Base-by-base conservation (phyloP, 1,140 invertebrate species). In the Trichonephila clavata region DNA sequence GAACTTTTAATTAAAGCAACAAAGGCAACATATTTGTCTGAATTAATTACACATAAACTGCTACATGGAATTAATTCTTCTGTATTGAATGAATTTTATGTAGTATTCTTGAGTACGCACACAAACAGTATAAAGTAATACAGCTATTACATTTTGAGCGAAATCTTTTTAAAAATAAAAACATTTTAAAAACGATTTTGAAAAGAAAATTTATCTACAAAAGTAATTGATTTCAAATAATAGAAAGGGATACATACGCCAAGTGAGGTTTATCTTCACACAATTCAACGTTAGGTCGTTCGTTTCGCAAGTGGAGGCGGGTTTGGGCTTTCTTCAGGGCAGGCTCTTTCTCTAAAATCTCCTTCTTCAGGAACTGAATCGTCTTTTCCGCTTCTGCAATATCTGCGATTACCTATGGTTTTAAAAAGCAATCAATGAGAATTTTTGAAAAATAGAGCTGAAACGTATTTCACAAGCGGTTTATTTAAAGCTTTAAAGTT, bases 231-330 rank as follows among this genome's bases (percentile, higher is more conserved):
- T 50, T 50, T 50, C 7, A 50, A 7, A 13, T 50, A 0, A 50
- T 50, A 50, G 1, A 18, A 63, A 18, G 61, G 0, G 21, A 18
- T 21, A 50, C 57, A n/a, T 95, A 98, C 98, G 97, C 97, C 94
- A 97, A 96, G 94, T 98, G 98, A 43, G 97, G 97, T 92, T 97
- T 97, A 96, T 99, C 98, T 94, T 98, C 96, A 96, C 98, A 99
- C 80, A 98, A 96, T 96, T 99, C 98, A 2, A 99, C 96, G 95
- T 98, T 97, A 59, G 98, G 97, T 24, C 98, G 96, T 96, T 98
- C 98, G 21, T 97, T 97, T 92, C 98, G 96, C 18, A 98, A 97
- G 96, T 99, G 98, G 80, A 99, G 96, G 39, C 98, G 96, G 0
- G 98, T 99, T 94, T 99, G 98, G 14, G 98, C 98, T 43, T 99